These are phyloP conservation scores for Pherbina coryleti DNA, from an alignment of 2,888 invertebrate genomes.

Conservation along the genomic window DNA sequence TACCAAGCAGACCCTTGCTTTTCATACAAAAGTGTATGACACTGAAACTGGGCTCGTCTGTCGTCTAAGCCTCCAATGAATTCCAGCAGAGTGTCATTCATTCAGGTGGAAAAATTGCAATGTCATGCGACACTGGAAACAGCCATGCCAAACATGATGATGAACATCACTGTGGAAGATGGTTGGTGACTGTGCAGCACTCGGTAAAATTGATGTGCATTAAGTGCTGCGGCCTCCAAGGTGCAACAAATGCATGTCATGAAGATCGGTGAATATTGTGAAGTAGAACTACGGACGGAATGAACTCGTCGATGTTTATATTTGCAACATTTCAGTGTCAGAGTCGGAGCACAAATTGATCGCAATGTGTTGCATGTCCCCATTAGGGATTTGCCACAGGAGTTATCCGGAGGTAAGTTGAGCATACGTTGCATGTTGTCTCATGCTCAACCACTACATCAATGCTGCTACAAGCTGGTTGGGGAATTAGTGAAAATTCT, in stretches of 20 bases:
- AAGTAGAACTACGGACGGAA: background rate
- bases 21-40: background rate
- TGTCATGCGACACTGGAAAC: slow-evolving; percentile 54
- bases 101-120: slow-evolving; percentile 64
- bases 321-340: no score
- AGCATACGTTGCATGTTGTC: no score
- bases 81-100: slow-evolving; percentile 51
- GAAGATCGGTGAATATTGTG: background rate
- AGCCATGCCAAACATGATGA: no score
- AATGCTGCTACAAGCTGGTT: no score
- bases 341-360: no score
- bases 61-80: slow-evolving; percentile 42
- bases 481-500: no score
- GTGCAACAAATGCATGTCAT: background rate
- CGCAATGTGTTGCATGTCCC: no score
- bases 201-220: background rate
- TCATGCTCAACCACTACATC: no score
- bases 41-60: background rate
- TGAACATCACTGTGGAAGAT: no score
- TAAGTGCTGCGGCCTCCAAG: background rate
- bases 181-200: background rate
- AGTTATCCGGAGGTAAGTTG: no score
- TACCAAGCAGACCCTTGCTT: background rate
- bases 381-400: no score
- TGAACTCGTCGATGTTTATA: no score